These are phyloP conservation scores for Melolontha melolontha DNA, from an alignment of 2,888 invertebrate species.

Conservation along the genomic window DNA sequence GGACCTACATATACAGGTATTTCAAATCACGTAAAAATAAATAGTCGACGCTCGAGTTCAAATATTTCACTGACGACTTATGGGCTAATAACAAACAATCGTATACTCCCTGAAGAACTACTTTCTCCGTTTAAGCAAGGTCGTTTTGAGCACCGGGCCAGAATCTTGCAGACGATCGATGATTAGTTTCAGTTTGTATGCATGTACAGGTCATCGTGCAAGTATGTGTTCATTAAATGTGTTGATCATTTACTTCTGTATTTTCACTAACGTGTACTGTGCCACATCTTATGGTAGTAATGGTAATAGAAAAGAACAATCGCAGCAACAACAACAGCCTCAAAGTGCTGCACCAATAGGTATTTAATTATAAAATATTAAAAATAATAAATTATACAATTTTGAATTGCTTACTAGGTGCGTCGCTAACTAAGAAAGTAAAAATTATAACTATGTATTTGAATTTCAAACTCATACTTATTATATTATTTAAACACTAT, in stretches of 20 bases:
- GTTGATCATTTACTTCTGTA: constrained; percentile 38
- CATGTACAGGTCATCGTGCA: constrained; percentile 38
- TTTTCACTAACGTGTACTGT: constrained; percentile 33
- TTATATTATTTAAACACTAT: no score
- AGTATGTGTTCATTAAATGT: constrained; percentile 44
- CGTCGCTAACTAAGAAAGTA: no score
- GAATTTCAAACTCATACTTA: no score
- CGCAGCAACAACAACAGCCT: not conserved
- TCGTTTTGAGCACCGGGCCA: constrained; percentile 47
- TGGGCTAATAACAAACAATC: constrained; percentile 46
- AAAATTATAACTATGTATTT: no score
- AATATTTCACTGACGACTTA: constrained; percentile 8
- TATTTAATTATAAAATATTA: not conserved
- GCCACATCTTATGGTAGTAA: constrained; percentile 29
- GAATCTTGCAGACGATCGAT: constrained; percentile 45
- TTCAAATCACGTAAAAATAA: not conserved
- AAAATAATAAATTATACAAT: no score
- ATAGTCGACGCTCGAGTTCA: not conserved
- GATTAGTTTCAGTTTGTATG: constrained; percentile 43
- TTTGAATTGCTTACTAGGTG: no score
- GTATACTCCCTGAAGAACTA: constrained; percentile 48
- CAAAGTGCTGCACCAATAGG: constrained; percentile 4
- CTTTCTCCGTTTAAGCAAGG: constrained; percentile 51
- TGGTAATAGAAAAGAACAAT: constrained; percentile 14
- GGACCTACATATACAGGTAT: constrained; percentile 27